Evolutionary conservation across 2,888 invertebrate genomes (phyloP).

Genomic region (Noctuana brunneofusca): DNA sequence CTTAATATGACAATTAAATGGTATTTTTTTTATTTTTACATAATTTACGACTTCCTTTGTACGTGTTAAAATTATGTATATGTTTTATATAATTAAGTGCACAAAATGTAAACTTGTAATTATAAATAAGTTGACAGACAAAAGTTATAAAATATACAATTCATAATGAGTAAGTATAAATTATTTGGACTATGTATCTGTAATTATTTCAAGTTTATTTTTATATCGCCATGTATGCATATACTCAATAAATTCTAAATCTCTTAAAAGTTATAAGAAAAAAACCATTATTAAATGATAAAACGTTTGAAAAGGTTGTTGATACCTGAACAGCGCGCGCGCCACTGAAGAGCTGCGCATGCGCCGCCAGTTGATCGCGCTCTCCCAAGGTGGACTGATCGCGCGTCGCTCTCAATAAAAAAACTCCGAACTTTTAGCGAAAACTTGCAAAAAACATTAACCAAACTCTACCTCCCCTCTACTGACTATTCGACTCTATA

Average conservation of each 20-base stretch:
- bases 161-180: no score
- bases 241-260: background rate
- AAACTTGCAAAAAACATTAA: slow-evolving; percentile 11
- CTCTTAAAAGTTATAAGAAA: background rate
- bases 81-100: no score
- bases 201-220: no score
- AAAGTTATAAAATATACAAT: no score
- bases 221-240: no score
- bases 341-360: slow-evolving; percentile 66
- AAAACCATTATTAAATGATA: background rate
- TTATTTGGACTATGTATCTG: no score
- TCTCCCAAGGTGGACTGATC: slow-evolving; percentile 60
- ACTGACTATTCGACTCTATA: background rate
- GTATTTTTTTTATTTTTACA: no score
- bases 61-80: no score
- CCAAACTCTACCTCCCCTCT: background rate
- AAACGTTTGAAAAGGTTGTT: slow-evolving; percentile 54
- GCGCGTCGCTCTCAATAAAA: slow-evolving; percentile 41
- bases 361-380: slow-evolving; percentile 75
- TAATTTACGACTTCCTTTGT: no score
- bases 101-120: no score
- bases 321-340: slow-evolving; percentile 54
- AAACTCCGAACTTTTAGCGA: slow-evolving; percentile 36
- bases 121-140: no score
- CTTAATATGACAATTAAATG: no score